Evolutionary conservation across 2,113 vertebrate species (phyloP), one percentile per base, ranked within the genome.

Genomic region (Stigmatopora argus): DNA sequence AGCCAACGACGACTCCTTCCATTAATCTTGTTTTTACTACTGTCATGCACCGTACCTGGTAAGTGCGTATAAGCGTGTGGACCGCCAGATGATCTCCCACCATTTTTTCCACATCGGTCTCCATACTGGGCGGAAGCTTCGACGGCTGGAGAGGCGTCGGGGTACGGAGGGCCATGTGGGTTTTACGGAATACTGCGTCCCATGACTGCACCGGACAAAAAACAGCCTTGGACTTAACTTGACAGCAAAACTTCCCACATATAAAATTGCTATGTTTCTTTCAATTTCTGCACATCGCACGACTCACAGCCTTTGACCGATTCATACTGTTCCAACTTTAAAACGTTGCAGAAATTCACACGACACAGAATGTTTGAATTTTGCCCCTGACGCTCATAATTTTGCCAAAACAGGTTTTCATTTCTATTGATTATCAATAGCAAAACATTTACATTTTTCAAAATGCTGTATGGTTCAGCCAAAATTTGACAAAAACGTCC

Each of bases 71-170:
- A 67, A 99, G 95, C 1, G 95, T 93, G 0, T 98, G 95, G 7
- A 99, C 95, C 0, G 95, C 96, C 1, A 98, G 85, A 62, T 99
- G 96, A 74, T 97, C 96, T 73, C 92, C 91, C 81, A 99, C 93
- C 47, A 98, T 89, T 66, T 97, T 98, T 79, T 95, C 93, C 74
- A 96, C 86, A 0, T 91, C 91, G 61, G 92, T 89, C 78, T 92
- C 93, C 2, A 86, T 2, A 19, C 84, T 90, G 57, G 91, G 82
- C 83, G 92, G 89, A 49, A 93, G 79, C 1, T 31, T 41, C 18
- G 86, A 80, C 46, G 80, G 73, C 2, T 75, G 83, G 56, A 94
- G 75, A 1, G 90, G 84, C 3, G 92, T 91, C 0, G 93, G 95
- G 73, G 93, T 93, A 89, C 94, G 94, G 84, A 95, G 93, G 72